Evolutionary conservation across 2,113 vertebrate species (phyloP), one percentile per base, ranked within the genome.

Genomic region (Pachycephala philippinensis): DNA sequence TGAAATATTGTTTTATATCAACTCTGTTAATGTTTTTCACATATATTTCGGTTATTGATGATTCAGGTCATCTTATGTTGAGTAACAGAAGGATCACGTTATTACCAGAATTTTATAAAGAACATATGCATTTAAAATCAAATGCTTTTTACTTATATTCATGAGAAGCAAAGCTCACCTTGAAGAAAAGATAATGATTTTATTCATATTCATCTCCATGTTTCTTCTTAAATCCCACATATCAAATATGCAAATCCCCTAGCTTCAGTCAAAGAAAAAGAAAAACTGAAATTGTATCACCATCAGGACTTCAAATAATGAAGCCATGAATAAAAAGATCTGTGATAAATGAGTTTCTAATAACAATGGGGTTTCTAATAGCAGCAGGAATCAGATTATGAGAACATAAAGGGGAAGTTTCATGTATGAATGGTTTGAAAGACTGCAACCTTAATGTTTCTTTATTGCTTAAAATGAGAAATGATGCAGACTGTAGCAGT

Each of bases 321-420:
- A 96, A 96, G 63, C 78, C 28, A 77, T 93, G 96, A 84, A 95
- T 96, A 93, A 80, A 94, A 93, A 90, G 79, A 78, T 78, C 47
- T 78, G 72, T 95, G 83, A 96, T 89, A 95, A 95, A 95, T 93
- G 68, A 90, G 65, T 88, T 96, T 91, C 79, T 94, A 91, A 86
- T 77, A 85, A 89, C 82, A 95, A 66, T 1, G 0, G 52, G 39
- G 33, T 83, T 94, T 90, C 90, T 87, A 90, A 88, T 84, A 93
- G 88, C 74, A 94, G 54, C 50, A 82, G 70, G 87, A 94, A 70
- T 87, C 87, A 91, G 75, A 93, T 90, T 82, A 94, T 94, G 61
- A 80, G 71, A 84, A 89, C 39, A 77, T 63, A 74, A 90, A 88
- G 54, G 39, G 19, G 22, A 87, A 91, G 42, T 66, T 83, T 76